A percentile compares a stretch with the other conserved stretches of the same genome.
phyloP scores from a whole-genome alignment of 2,113 vertebrate genomes.

The Trematocara zebra region DNA sequence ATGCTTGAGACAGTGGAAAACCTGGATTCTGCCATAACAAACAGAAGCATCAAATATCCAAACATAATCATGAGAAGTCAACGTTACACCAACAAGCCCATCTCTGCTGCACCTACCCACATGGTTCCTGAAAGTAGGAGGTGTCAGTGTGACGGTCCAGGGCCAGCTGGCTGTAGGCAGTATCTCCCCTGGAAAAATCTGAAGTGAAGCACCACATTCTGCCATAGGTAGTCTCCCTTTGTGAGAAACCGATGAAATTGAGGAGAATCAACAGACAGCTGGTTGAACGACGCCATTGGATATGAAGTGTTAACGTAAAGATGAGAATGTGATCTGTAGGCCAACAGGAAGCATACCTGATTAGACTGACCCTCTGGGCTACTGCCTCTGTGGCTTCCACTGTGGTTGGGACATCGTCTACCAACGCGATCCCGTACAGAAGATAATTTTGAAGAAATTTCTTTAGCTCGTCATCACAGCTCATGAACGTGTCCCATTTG shows the following conservation, averaged over 20 bases:
- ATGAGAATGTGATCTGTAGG: not conserved
- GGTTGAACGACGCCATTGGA: not conserved
- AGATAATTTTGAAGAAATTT: conserved; percentile 84
- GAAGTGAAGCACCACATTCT: conserved; percentile 91
- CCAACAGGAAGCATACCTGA: conserved; percentile 74
- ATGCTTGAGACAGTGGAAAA: conserved; percentile 91
- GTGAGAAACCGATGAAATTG: not conserved
- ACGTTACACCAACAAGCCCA: not conserved
- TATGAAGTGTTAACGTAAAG: not conserved
- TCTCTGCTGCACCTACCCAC: conserved; percentile 75
- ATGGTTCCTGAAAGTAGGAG: conserved; percentile 92
- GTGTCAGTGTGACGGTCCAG: conserved; percentile 90
- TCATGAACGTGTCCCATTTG: conserved; percentile 79
- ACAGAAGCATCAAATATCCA: not conserved
- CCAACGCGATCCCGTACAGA: conserved; percentile 86
- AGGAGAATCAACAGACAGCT: not conserved
- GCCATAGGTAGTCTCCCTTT: conserved; percentile 89
- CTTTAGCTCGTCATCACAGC: conserved; percentile 80
- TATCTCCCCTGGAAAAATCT: conserved; percentile 87
- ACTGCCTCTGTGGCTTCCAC: conserved; percentile 81
- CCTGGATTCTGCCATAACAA: conserved; percentile 77
- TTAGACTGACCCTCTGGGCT: conserved; percentile 80
- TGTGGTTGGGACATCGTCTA: conserved; percentile 82
- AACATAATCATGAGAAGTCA: not conserved
- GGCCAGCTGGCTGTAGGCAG: conserved; percentile 86